Conservation (phyloP, 2,113 vertebrate genomes). For the Erpornis zantholeuca region DNA sequence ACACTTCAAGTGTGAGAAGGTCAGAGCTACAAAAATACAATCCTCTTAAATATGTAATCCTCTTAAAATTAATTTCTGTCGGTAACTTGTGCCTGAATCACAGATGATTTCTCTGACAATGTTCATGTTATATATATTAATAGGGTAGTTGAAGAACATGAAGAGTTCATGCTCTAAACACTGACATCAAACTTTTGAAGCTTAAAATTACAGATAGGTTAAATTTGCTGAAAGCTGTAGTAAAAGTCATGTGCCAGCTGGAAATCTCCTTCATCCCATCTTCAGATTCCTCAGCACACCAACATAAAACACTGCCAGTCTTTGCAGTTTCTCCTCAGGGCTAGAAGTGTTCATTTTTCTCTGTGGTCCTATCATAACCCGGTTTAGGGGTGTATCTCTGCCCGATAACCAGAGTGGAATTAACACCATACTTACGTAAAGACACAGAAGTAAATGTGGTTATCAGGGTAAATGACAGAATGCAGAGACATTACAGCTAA, state of each 20-base stretch:
- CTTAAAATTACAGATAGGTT: background rate
- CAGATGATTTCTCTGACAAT: background rate
- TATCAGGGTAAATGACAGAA: background rate
- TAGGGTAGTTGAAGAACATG: background rate
- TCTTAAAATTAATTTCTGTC: background rate
- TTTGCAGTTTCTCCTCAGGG: background rate
- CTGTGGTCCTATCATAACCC: background rate
- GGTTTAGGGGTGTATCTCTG: background rate
- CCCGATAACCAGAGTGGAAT: background rate
- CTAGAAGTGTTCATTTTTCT: background rate
- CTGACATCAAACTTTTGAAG: background rate
- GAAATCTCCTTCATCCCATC: background rate
- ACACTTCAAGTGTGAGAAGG: background rate
- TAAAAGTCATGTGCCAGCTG: background rate
- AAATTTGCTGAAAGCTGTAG: background rate
- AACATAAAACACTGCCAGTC: background rate
- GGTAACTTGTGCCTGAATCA: background rate
- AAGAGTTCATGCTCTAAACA: background rate
- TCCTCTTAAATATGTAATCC: background rate
- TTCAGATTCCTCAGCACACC: background rate
- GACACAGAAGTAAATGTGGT: background rate
- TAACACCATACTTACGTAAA: background rate
- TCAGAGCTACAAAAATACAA: background rate
- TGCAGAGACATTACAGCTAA: rapidly evolving
- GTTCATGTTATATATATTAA: background rate